These are phyloP conservation scores for Callorhinus ursinus DNA, from an alignment of 2,113 vertebrate genomes.

Conservation along the genomic window DNA sequence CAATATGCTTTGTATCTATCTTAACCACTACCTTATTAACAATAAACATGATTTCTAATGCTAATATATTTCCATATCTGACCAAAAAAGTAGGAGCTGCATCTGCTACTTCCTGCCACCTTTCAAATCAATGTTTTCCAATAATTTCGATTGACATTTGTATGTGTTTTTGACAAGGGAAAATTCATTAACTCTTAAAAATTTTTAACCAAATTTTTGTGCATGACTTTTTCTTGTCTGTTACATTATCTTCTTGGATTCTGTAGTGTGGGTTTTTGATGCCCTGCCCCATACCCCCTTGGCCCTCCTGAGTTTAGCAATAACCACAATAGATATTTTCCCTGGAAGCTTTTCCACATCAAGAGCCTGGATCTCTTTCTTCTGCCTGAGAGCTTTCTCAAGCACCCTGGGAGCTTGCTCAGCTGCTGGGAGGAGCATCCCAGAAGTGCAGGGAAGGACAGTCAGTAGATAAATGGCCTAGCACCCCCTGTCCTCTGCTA, in stretches of 20 bases:
- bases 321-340: not conserved
- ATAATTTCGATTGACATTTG: not conserved
- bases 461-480: not conserved
- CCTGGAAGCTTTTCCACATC: not conserved
- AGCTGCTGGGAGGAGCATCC: not conserved
- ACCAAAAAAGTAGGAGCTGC: not conserved
- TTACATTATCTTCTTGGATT: not conserved
- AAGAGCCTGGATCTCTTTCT: not conserved
- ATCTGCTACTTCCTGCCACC: not conserved
- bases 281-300: not conserved
- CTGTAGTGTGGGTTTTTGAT: not conserved
- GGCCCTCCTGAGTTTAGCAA: not conserved
- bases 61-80: not conserved
- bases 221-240: not conserved
- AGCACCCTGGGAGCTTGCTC: not conserved
- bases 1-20: not conserved
- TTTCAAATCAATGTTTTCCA: not conserved
- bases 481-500: not conserved
- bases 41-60: not conserved
- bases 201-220: not conserved
- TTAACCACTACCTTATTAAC: not conserved
- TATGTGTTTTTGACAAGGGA: not conserved
- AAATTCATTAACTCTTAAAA: not conserved
- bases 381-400: not conserved
- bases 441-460: not conserved